Evolutionary conservation across 2,888 invertebrate species (phyloP).

Genomic region (Formica aserva): DNA sequence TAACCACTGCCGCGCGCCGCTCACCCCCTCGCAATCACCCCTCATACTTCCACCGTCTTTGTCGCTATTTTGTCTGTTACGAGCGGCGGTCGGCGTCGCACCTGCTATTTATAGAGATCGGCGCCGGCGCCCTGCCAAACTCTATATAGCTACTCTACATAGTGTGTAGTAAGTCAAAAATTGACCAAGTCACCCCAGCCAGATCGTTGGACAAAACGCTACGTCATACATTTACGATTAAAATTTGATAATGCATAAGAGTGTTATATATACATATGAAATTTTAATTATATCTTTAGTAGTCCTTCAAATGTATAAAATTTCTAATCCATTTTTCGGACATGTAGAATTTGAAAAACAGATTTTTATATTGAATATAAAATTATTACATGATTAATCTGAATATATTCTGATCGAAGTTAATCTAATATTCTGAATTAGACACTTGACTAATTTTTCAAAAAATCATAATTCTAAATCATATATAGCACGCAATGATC

Average conservation of each 20-base stretch:
- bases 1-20: constrained; percentile 57
- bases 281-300: neutral
- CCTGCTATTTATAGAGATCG: constrained; percentile 77
- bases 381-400: neutral
- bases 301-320: neutral
- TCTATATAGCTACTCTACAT: constrained; percentile 70
- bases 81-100: constrained; percentile 65
- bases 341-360: neutral
- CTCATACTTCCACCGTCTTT: constrained; percentile 19
- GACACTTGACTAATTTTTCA: neutral
- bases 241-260: neutral
- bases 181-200: constrained; percentile 17
- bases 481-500: neutral
- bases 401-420: neutral
- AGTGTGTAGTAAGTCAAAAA: constrained; percentile 52
- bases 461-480: neutral
- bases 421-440: neutral
- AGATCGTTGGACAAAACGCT: neutral
- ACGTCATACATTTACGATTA: neutral
- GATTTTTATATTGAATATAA: neutral
- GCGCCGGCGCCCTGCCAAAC: constrained; percentile 79
- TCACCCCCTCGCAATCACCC: constrained; percentile 34
- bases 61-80: constrained; percentile 61
- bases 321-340: neutral
- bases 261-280: neutral